Conservation (phyloP, 2,888 invertebrate genomes). For the Amphipoea oculea region DNA sequence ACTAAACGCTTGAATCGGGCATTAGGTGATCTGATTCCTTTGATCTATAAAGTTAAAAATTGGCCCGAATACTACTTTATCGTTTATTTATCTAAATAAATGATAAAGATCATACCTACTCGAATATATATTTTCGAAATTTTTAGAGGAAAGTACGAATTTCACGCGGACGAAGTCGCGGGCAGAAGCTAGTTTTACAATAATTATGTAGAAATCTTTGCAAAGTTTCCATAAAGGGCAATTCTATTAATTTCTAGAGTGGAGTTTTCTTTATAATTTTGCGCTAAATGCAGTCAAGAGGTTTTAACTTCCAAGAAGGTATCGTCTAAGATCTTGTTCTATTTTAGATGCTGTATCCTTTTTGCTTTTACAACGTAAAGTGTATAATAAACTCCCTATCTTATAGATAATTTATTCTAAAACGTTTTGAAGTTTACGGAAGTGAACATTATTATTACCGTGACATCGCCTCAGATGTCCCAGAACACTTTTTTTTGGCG, state of each 20-base stretch:
- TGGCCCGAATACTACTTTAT: too few relatives aligned
- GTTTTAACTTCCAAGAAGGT: neutral
- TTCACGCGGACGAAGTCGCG: too few relatives aligned
- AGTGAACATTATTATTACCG: neutral
- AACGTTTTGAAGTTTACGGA: neutral
- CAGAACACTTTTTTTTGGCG: too few relatives aligned
- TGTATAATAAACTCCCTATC: slow-evolving; percentile 1
- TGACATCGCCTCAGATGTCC: too few relatives aligned
- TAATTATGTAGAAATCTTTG: neutral
- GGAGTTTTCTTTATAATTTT: neutral
- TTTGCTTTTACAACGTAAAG: neutral
- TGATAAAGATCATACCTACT: too few relatives aligned
- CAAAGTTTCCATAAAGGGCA: neutral
- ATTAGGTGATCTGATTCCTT: neutral
- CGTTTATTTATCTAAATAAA: too few relatives aligned
- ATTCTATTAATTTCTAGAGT: neutral
- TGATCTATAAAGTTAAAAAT: too few relatives aligned
- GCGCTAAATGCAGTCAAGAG: neutral
- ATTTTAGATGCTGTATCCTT: slow-evolving; percentile 2
- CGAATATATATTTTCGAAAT: too few relatives aligned
- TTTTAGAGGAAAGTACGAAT: too few relatives aligned
- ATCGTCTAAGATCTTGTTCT: neutral
- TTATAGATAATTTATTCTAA: neutral
- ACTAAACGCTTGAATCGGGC: neutral
- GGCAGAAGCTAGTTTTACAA: neutral